phyloP scores from a whole-genome alignment of 1,140 invertebrate species.

The Psix sp. region DNA sequence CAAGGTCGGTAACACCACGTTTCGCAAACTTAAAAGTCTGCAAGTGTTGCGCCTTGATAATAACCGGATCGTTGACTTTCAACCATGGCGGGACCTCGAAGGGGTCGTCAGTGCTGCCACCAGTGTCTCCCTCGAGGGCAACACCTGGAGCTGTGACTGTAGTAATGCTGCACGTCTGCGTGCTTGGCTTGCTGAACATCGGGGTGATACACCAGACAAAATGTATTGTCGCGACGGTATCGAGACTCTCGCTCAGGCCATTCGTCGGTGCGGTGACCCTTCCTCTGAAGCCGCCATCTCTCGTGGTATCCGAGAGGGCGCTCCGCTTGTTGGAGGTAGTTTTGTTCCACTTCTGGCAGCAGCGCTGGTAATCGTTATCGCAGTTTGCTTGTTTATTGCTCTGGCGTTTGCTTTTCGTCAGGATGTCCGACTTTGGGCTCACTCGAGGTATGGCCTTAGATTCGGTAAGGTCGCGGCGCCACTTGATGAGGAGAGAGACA shows the following conservation, averaged over 20 bases:
- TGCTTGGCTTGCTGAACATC: conserved; percentile 84
- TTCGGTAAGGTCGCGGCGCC: conserved; percentile 81
- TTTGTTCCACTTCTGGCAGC: conserved; percentile 86
- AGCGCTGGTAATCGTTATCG: conserved; percentile 83
- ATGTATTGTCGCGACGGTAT: conserved; percentile 82
- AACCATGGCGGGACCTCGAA: conserved; percentile 84
- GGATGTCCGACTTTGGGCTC: conserved; percentile 85
- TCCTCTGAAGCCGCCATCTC: conserved; percentile 67
- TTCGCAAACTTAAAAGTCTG: conserved; percentile 86
- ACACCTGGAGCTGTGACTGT: conserved; percentile 95
- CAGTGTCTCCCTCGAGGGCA: conserved; percentile 86
- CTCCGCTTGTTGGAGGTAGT: conserved; percentile 77
- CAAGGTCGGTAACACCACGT: conserved; percentile 90
- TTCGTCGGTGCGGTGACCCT: conserved; percentile 81
- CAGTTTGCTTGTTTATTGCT: conserved; percentile 83
- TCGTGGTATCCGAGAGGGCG: conserved; percentile 69
- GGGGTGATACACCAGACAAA: conserved; percentile 81
- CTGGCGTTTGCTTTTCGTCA: conserved; percentile 86
- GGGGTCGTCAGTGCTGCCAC: conserved; percentile 84
- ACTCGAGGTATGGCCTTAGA: conserved; percentile 84
- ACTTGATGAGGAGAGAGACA: conserved; percentile 82
- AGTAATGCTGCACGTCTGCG: conserved; percentile 86
- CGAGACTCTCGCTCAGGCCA: conserved; percentile 78
- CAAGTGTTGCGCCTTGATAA: conserved; percentile 90
- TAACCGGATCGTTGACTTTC: conserved; percentile 88